phyloP scores from a whole-genome alignment of 2,797 vertebrate genomes.

The Acridotheres tristis region DNA sequence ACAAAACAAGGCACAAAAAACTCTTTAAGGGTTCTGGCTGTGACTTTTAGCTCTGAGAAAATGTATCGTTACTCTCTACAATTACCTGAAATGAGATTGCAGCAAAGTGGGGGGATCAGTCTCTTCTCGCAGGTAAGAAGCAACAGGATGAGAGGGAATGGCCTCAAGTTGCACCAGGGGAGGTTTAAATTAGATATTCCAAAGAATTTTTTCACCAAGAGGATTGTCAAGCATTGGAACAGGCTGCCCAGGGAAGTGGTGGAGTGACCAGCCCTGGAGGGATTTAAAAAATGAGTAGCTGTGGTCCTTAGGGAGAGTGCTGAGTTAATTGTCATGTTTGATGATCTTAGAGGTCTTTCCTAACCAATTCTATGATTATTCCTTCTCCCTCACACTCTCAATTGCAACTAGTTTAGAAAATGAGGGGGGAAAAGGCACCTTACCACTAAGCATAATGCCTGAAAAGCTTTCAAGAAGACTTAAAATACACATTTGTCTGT shows the following conservation, averaged over 20 bases:
- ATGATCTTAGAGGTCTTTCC: background rate
- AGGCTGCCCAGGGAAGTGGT: background rate
- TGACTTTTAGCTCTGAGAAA: background rate
- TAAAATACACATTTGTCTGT: conserved; percentile 40
- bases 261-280: background rate
- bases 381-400: background rate
- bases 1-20: background rate
- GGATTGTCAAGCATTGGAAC: background rate
- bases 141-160: background rate
- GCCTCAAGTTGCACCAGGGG: background rate
- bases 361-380: background rate
- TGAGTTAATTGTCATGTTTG: background rate
- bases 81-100: background rate
- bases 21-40: background rate
- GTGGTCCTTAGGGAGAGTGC: background rate
- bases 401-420: background rate
- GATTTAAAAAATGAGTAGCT: background rate
- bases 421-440: background rate
- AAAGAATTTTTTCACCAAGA: background rate
- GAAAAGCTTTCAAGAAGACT: conserved; percentile 20
- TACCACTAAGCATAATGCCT: background rate
- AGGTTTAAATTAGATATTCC: background rate
- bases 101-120: background rate
- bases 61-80: no score
- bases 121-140: background rate